phyloP scores from a whole-genome alignment of 2,113 vertebrate species.

The Chaetorhynchus papuensis region DNA sequence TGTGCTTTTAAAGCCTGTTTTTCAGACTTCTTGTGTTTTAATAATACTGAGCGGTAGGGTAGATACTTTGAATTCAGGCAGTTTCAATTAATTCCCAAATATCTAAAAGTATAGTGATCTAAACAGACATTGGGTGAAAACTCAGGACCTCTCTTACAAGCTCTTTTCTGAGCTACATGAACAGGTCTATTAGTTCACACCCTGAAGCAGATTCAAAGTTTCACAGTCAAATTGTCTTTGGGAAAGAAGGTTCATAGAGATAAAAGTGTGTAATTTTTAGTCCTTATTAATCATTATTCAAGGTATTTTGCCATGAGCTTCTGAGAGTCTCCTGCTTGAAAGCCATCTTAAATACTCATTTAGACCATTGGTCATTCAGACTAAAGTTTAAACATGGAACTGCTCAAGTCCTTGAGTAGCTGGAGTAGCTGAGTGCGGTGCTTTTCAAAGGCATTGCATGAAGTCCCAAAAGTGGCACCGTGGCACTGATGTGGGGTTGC shows the following conservation, averaged over 20 bases:
- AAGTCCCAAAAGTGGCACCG: neutral
- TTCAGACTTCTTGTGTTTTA: neutral
- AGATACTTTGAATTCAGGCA: neutral
- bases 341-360: neutral
- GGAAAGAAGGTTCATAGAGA: neutral
- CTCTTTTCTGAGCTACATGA: neutral
- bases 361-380: neutral
- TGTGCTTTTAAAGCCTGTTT: neutral
- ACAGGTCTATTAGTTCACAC: neutral
- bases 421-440: neutral
- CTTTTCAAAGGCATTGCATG: neutral
- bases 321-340: neutral
- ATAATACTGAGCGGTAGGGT: neutral
- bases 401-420: neutral
- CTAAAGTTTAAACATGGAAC: neutral
- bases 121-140: neutral
- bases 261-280: neutral
- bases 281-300: neutral
- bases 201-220: neutral
- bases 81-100: neutral
- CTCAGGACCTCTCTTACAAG: neutral
- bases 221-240: neutral
- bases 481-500: neutral
- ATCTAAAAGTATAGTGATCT: neutral
- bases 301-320: neutral